phyloP scores from a whole-genome alignment of 2,797 vertebrate genomes.

The Galaxias olidus region DNA sequence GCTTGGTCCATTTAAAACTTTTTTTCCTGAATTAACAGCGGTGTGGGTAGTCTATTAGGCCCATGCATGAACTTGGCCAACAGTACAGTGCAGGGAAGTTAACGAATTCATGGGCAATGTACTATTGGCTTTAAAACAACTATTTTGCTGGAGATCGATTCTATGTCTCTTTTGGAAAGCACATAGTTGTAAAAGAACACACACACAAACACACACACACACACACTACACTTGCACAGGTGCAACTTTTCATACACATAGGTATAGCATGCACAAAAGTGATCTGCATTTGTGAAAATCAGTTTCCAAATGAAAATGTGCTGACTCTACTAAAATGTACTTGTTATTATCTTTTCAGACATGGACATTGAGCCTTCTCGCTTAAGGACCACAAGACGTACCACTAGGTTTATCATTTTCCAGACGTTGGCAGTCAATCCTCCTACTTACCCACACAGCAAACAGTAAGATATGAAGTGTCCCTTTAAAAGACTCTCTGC shows the following conservation, averaged over 20 bases:
- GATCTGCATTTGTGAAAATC: conserved; percentile 14
- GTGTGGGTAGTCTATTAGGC: conserved; percentile 52
- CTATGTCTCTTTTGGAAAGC: too few species aligned
- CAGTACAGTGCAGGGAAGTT: conserved; percentile 11
- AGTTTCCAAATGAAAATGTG: conserved; percentile 29
- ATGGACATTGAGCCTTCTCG: conserved; percentile 24
- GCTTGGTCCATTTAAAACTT: conserved; percentile 41
- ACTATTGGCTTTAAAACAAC: too few species aligned
- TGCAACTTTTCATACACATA: not conserved
- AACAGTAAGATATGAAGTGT: conserved; percentile 46
- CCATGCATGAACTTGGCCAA: conserved; percentile 47
- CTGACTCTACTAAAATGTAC: conserved; percentile 23
- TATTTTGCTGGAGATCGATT: too few species aligned
- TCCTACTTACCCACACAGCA: conserved; percentile 58
- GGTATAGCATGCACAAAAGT: not conserved
- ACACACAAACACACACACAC: conserved; percentile 13
- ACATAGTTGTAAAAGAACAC: not conserved
- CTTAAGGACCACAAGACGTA: conserved; percentile 47
- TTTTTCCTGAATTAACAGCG: conserved; percentile 47
- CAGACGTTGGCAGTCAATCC: conserved; percentile 53
- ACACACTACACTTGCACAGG: not conserved
- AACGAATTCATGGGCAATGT: conserved; percentile 8
- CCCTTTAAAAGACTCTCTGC: conserved; percentile 56
- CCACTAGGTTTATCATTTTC: conserved; percentile 44
- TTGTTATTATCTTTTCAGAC: conserved; percentile 28